phyloP scores from a whole-genome alignment of 2,888 invertebrate genomes.

The Scaptomyza parva region DNA sequence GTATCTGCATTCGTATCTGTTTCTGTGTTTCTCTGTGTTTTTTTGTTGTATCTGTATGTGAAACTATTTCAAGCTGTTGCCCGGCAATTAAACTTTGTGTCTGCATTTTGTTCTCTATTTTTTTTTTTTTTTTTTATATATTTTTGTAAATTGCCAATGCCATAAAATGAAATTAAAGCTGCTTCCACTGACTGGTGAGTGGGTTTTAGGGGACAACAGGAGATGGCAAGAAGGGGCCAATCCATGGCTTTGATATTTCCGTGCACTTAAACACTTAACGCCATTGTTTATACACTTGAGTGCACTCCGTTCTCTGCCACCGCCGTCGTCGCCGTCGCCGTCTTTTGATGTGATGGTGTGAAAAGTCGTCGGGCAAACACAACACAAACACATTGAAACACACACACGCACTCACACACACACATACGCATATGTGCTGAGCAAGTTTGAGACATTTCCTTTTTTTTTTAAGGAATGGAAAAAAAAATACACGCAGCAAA shows the following conservation, averaged over 20 bases:
- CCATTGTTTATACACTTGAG: conserved; percentile 79
- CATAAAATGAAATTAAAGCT: conserved; percentile 72
- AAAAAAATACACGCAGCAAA: conserved; percentile 39
- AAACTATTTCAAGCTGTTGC: conserved; percentile 75
- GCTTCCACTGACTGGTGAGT: conserved; percentile 14
- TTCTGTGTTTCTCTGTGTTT: conserved; percentile 1
- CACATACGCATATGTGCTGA: background rate
- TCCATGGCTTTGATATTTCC: conserved; percentile 75
- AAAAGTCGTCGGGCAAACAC: conserved; percentile 68
- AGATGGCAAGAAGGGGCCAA: conserved; percentile 50
- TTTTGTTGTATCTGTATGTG: conserved; percentile 19
- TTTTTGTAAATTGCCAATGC: conserved; percentile 62
- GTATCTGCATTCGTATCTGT: conserved; percentile 40
- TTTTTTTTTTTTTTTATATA: conserved; percentile 1
- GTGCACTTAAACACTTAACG: conserved; percentile 80
- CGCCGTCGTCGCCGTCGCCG: conserved; percentile 62
- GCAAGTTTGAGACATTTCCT: conserved; percentile 62
- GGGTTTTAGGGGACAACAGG: background rate
- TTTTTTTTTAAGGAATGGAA: conserved; percentile 63
- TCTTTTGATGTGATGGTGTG: conserved; percentile 80
- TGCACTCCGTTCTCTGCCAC: conserved; percentile 59
- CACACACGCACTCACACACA: conserved; percentile 16
- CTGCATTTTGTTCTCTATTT: conserved; percentile 37
- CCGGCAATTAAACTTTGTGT: conserved; percentile 75
- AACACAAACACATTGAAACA: conserved; percentile 31